Conservation (phyloP, 1,140 invertebrate genomes). For the Drosophila pseudoananassae region DNA sequence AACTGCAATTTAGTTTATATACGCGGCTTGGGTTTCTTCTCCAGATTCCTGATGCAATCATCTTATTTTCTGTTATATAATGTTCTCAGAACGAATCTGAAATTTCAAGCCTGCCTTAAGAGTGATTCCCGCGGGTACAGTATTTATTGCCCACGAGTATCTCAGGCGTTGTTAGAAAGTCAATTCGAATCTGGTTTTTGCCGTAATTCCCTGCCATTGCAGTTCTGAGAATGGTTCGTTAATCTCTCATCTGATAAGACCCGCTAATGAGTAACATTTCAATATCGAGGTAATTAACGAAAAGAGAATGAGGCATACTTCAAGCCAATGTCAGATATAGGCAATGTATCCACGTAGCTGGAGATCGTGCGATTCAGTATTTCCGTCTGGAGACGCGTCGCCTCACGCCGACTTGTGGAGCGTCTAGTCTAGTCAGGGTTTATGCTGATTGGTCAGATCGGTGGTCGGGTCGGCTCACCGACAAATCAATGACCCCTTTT, state of each 20-base stretch:
- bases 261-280: constrained; percentile 19
- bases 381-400: constrained; percentile 30
- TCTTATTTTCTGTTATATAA: constrained; percentile 16
- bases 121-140: constrained; percentile 18
- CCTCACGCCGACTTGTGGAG: constrained; percentile 6
- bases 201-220: constrained; percentile 1
- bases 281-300: constrained; percentile 14
- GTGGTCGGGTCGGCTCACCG: background rate
- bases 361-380: constrained; percentile 16
- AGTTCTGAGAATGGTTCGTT: constrained; percentile 20
- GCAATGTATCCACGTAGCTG: constrained; percentile 27
- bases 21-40: constrained; percentile 12
- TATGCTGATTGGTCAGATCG: constrained; percentile 43
- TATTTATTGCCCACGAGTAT: background rate
- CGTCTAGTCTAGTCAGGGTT: constrained; percentile 26
- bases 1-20: constrained; percentile 6
- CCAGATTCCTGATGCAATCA: background rate
- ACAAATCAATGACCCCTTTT: constrained; percentile 73
- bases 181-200: constrained; percentile 17
- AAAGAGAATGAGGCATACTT: constrained; percentile 5
- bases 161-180: background rate
- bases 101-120: constrained; percentile 1
- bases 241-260: constrained; percentile 32
- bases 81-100: constrained; percentile 33
- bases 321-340: constrained; percentile 30